These are phyloP conservation scores for Mechanitis messenoides DNA, from an alignment of 2,888 invertebrate species.

Conservation along the genomic window DNA sequence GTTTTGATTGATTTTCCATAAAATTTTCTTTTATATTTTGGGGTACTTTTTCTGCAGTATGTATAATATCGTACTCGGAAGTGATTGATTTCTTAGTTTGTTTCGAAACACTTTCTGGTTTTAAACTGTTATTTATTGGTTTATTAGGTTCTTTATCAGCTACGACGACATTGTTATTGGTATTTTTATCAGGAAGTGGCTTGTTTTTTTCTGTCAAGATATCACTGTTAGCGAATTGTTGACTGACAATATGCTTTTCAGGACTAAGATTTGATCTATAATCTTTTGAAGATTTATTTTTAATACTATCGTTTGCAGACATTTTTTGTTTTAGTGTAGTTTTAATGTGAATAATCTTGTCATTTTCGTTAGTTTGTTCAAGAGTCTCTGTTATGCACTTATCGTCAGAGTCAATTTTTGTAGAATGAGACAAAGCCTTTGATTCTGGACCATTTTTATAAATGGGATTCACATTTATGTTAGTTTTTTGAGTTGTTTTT, in stretches of 20 bases:
- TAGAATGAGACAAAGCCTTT: conserved; percentile 21
- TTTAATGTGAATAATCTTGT: conserved; percentile 10
- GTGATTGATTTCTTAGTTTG: too few species aligned
- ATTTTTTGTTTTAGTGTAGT: conserved; percentile 40
- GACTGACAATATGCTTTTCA: conserved; percentile 15
- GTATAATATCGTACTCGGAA: too few species aligned
- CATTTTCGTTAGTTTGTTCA: conserved; percentile 8
- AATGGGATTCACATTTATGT: conserved; percentile 16
- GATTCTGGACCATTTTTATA: conserved; percentile 12
- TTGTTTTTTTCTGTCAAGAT: neutral
- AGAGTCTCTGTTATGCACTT: neutral
- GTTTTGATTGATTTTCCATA: too few species aligned
- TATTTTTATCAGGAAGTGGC: neutral
- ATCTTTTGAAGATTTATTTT: conserved; percentile 4
- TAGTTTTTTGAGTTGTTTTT: conserved; percentile 38
- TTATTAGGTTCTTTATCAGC: conserved; percentile 20
- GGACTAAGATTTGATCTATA: conserved; percentile 27
- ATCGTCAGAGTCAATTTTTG: conserved; percentile 14
- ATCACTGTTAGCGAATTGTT: neutral
- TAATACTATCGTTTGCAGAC: conserved; percentile 3
- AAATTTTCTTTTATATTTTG: too few species aligned
- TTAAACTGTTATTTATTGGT: conserved; percentile 32
- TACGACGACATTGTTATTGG: conserved; percentile 27
- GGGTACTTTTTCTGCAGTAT: too few species aligned
- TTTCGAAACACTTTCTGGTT: too few species aligned